A percentile compares a stretch with the other conserved stretches of the same genome.
phyloP scores from a whole-genome alignment of 2,113 vertebrate genomes.

The Nestor notabilis region DNA sequence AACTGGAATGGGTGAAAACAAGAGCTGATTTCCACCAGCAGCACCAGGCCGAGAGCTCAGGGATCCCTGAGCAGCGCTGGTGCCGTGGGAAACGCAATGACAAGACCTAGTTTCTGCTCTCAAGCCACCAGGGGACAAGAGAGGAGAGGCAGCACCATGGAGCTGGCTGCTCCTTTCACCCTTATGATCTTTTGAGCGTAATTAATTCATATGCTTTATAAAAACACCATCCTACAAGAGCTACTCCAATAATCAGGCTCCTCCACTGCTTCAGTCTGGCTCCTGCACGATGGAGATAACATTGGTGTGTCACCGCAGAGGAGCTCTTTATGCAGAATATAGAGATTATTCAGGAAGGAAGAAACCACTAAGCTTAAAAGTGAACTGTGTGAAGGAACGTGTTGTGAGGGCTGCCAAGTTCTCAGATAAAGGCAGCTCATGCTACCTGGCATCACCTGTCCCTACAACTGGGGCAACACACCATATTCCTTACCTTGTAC shows the following conservation, averaged over 20 bases:
- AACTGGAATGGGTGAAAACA: neutral
- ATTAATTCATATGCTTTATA: fast-evolving
- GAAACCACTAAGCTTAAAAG: neutral
- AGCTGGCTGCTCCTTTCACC: neutral
- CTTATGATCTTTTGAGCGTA: neutral
- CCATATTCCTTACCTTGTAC: constrained; percentile 59
- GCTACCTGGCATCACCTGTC: neutral
- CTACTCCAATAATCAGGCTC: neutral
- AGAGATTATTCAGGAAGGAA: neutral
- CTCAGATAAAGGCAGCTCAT: neutral
- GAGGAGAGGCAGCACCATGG: neutral
- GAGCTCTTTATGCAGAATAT: neutral
- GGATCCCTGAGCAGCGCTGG: neutral
- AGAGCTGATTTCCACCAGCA: neutral
- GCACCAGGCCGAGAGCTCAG: too few relatives aligned
- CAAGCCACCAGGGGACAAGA: neutral
- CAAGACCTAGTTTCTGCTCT: neutral
- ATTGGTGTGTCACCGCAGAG: fast-evolving
- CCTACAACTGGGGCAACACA: fast-evolving
- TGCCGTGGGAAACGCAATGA: fast-evolving
- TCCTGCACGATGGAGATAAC: neutral
- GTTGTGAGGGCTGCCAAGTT: neutral
- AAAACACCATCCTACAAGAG: neutral
- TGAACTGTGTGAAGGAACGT: neutral
- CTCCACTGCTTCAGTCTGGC: neutral